Evolutionary conservation across 2,888 invertebrate genomes (phyloP), one percentile per base, ranked within the genome.

Genomic region (Epirrhoe alternata): DNA sequence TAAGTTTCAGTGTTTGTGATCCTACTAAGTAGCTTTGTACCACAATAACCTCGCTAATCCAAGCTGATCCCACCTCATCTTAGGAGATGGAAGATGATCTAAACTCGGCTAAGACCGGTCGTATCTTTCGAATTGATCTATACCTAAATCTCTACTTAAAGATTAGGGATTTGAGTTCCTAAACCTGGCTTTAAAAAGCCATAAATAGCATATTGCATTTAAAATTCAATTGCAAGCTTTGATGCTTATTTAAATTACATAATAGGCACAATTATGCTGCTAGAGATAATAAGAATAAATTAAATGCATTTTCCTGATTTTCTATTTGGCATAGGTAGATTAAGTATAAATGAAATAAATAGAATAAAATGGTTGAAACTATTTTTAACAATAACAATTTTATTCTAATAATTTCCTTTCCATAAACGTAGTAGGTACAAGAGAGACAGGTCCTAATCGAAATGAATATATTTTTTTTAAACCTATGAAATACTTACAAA

Each of bases 401-500:
- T 3, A 24, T 24, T 24, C 3, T 24, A 24, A 24, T 24, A 24
- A 24, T 24, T 24, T 24, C 24, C 1, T 24, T 24, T 3, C 24
- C 33, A 4, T 7, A 4, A n/a, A 33, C 33, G 33, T 33, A 33
- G 33, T 33, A 33, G 6, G 33, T 7, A 33, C 7, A 33, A 24
- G 24, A 24, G 24, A 24, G 24, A 24, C 24, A 24, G 24, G 24
- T 24, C 24, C 24, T 24, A 24, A 24, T 24, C 24, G 1, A 24
- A 24, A 24, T 24, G 7, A 10, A 6, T 35, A 6, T 38, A 0
- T 38, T 38, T 10, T 38, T 38, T 10, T 10, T 6, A 38, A 38
- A 38, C 35, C 3, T 38, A 8, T 4, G 12, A 42, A 38, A 59
- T 51, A 56, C 56, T 62, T 6, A 62, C 56, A 51, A 50, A 50